A percentile compares a stretch with the other conserved stretches of the same genome.
phyloP scores from a whole-genome alignment of 2,113 vertebrate species.

The Apistogramma diplotaenia region DNA sequence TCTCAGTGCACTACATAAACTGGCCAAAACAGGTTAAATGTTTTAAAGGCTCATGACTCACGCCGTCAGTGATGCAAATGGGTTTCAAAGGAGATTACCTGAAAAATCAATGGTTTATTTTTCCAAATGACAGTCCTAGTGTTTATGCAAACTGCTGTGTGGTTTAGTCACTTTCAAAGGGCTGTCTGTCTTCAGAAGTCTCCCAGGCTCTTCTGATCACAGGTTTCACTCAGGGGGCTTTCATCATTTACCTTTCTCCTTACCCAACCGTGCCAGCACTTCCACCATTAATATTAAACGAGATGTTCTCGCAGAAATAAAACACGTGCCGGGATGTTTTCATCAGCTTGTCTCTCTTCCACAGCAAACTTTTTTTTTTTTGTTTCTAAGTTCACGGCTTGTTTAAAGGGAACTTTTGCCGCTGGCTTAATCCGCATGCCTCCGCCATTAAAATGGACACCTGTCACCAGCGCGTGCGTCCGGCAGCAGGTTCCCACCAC shows the following conservation, averaged over 20 bases:
- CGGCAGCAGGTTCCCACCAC: neutral
- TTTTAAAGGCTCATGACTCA: conserved; percentile 33
- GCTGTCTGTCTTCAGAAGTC: neutral
- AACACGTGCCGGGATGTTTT: neutral
- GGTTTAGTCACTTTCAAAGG: neutral
- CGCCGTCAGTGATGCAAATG: conserved; percentile 42
- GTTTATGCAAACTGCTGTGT: neutral
- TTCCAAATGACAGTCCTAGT: conserved; percentile 11
- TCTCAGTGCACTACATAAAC: conserved; percentile 34
- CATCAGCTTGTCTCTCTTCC: neutral
- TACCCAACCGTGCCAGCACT: neutral
- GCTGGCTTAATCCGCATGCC: neutral
- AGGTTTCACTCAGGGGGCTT: neutral
- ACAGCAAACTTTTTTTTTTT: neutral
- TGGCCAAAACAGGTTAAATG: conserved; percentile 30
- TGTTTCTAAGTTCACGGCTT: neutral
- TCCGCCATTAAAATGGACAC: neutral
- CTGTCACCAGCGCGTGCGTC: neutral
- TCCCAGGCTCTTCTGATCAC: neutral
- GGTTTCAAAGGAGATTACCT: conserved; percentile 34
- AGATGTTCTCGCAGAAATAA: neutral
- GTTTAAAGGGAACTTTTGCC: neutral
- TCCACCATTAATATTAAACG: neutral
- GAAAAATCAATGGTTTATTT: conserved; percentile 37
- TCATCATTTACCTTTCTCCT: neutral